These are phyloP conservation scores for Trimorus sp. DNA, from an alignment of 2,888 invertebrate genomes.

Conservation along the genomic window DNA sequence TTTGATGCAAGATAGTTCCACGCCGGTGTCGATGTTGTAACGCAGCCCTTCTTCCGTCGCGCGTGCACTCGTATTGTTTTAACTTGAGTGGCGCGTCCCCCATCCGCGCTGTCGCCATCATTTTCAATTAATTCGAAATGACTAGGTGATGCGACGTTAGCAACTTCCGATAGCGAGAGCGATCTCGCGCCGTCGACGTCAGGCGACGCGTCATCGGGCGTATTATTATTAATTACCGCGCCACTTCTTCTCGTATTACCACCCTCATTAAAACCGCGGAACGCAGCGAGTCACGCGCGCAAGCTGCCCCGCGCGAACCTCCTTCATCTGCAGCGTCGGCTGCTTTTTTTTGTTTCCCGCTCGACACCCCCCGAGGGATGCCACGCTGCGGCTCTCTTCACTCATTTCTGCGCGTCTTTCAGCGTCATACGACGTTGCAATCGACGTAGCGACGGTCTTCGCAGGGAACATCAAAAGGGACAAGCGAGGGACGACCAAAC, in stretches of 20 bases:
- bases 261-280: conserved; percentile 76
- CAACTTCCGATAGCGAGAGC: conserved; percentile 57
- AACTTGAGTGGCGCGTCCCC: conserved; percentile 72
- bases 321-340: conserved; percentile 62
- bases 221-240: conserved; percentile 78
- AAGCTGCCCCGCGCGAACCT: conserved; percentile 51
- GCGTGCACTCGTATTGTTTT: conserved; percentile 71
- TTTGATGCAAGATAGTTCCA: conserved; percentile 51
- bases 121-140: conserved; percentile 79
- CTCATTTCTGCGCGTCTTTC: too few species aligned
- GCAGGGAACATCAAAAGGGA: too few species aligned
- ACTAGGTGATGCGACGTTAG: conserved; percentile 72
- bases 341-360: too few species aligned
- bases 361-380: too few species aligned
- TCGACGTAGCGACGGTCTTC: too few species aligned
- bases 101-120: conserved; percentile 74
- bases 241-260: conserved; percentile 72
- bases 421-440: too few species aligned
- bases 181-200: conserved; percentile 50
- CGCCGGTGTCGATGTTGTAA: conserved; percentile 47
- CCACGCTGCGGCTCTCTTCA: too few species aligned
- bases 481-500: too few species aligned
- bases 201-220: conserved; percentile 59
- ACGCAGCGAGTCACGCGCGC: conserved; percentile 47
- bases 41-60: conserved; percentile 46